A percentile compares a stretch with the other conserved stretches of the same genome.
phyloP scores from a whole-genome alignment of 2,888 invertebrate species.

The Clanis bilineata region DNA sequence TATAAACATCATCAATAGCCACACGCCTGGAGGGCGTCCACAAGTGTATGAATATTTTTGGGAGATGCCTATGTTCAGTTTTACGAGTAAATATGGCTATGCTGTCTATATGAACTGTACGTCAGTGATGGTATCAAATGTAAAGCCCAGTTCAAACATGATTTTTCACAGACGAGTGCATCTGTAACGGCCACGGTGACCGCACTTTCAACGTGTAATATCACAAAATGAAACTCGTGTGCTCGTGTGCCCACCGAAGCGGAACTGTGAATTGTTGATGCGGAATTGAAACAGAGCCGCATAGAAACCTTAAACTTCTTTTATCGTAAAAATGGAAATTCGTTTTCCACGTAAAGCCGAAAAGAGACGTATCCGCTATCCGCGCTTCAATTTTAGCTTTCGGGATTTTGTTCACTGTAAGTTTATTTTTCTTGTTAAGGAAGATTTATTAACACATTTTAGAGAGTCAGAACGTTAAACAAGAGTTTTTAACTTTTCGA shows the following conservation, averaged over 20 bases:
- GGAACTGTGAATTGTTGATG: not conserved
- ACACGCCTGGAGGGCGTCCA: too few species aligned
- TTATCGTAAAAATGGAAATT: not conserved
- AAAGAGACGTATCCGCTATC: not conserved
- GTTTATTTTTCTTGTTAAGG: not conserved
- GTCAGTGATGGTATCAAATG: not conserved
- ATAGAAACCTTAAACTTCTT: not conserved
- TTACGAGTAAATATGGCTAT: too few species aligned
- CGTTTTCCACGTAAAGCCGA: not conserved
- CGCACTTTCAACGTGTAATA: constrained; percentile 5
- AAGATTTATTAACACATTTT: not conserved
- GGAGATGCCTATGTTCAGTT: too few species aligned
- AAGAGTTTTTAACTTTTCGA: too few species aligned
- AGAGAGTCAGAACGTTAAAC: too few species aligned
- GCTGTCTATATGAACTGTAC: too few species aligned
- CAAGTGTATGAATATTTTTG: too few species aligned
- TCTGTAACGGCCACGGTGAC: not conserved
- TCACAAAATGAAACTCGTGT: constrained; percentile 2
- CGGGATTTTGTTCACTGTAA: not conserved
- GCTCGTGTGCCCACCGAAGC: not conserved
- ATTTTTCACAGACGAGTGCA: not conserved
- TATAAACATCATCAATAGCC: too few species aligned
- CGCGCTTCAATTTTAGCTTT: not conserved
- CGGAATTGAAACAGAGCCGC: not conserved
- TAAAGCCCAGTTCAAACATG: not conserved